Percentiles rank a stretch among this genome's conserved stretches.
These are phyloP conservation scores for Dromas ardeola DNA, from an alignment of 2,113 vertebrate genomes.

Conservation along the genomic window DNA sequence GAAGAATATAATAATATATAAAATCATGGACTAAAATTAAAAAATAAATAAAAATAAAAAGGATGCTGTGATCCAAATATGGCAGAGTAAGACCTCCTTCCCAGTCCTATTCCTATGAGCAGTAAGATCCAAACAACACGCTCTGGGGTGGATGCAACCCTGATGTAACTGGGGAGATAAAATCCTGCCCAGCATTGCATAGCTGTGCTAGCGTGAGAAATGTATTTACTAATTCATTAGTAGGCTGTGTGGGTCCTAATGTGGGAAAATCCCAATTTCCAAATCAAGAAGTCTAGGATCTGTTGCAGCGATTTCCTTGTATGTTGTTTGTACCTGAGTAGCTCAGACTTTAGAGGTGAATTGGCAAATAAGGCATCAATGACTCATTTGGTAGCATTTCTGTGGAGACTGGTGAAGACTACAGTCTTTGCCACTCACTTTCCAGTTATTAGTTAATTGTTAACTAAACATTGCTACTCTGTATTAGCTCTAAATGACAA, in stretches of 20 bases:
- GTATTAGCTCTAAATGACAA: background rate
- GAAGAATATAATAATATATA: background rate
- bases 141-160: background rate
- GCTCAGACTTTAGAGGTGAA: background rate
- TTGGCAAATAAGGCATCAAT: background rate
- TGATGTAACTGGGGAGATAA: background rate
- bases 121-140: background rate
- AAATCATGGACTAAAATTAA: background rate
- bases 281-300: background rate
- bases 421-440: background rate
- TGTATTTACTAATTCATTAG: background rate
- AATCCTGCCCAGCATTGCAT: background rate
- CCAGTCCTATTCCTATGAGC: background rate
- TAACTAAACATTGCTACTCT: background rate
- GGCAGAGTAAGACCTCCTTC: background rate
- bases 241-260: background rate
- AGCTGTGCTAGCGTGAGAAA: background rate
- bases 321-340: background rate
- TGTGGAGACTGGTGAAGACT: background rate
- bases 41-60: background rate
- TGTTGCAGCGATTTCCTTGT: background rate
- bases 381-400: background rate
- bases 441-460: background rate
- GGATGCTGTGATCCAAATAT: background rate
- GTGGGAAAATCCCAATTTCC: conserved; percentile 28